Base-by-base conservation (phyloP, 37 sponge, comb jelly and placozoan species). In the Halichondria panicea region DNA sequence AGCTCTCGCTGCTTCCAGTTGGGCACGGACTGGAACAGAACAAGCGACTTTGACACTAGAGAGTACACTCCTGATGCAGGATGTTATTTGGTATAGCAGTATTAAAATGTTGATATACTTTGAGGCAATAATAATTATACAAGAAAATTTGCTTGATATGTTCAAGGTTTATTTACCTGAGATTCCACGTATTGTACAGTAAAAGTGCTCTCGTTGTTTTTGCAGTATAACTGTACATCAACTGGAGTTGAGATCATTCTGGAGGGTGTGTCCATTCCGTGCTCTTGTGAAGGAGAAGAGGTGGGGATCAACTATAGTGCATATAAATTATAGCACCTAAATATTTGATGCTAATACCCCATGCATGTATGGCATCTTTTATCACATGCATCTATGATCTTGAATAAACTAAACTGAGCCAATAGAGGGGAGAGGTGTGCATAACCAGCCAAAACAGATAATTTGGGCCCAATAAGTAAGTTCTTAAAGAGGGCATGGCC, bases 231-330 rank as follows among this genome's bases (percentile, higher is more conserved):
- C 52, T 48, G 52, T 48, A 18, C 52, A 48, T 15, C 52, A 48
- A 11, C 15, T 48, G 52, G 52, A 48, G 52, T 48, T 11, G 52
- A 48, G 15, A 48, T 48, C 15, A 11, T 18, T 48, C 52, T 48
- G 52, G 11, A 18, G 52, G 52, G 52, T 48, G 11, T 48, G 11
- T 15, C 13, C 11, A 18, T 18, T 48, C 52, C 15, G 11, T 48
- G 52, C 15, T 48, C 52, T 15, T 48, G 52, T 48, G 52, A 48
- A 48, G 52, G 52, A 48, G 52, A 48, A 48, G 52, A 48, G 52
- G 52, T 48, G n/a, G n/a, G n/a, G n/a, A n/a, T n/a, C n/a, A n/a
- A n/a, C n/a, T n/a, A n/a, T n/a, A n/a, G n/a, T n/a, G n/a, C n/a
- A n/a, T n/a, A n/a, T n/a, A n/a, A n/a, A n/a, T n/a, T n/a, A n/a